Evolutionary conservation across 2,888 invertebrate genomes (phyloP), one percentile per base, ranked within the genome.

Genomic region (Drosophila prolongata): DNA sequence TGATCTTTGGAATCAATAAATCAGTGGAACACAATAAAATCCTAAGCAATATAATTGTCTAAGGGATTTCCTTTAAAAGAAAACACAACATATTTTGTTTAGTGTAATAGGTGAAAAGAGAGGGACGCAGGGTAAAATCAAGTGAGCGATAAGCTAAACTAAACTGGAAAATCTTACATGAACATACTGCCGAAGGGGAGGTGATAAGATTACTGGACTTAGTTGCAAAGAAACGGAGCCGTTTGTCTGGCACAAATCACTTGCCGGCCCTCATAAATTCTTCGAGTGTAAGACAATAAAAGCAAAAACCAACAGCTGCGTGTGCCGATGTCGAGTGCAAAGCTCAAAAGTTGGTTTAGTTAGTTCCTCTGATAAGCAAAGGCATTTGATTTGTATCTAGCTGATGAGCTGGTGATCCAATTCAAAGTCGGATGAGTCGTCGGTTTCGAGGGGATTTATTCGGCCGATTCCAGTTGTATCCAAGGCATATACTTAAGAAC

Each of bases 111-210:
- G 2, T 27, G 16, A 30, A 13, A 9, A 16, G 9, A 37, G 56
- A 57, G 53, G n/a, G n/a, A 19, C 30, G 24, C 8, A 19, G 44
- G 66, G 49, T 75, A 64, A 65, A 60, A 52, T 64, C 40, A 35
- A 38, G 38, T 38, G 9, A 54, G 55, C 65, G 66, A 66, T 66
- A 66, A 66, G 66, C 66, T 35, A 24, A n/a, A 65, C 40, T n/a
- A 64, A 55, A 67, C 61, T 76, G 61, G 54, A 76, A 75, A 80
- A 78, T 83, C 71, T 76, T 62, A 78, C 78, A 80, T 61, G 68
- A 68, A 50, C 76, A 64, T 10, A 62, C 46, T 58, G 19, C 38
- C 37, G 9, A 65, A 64, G 64, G 34, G 53, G 38, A 8, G 38
- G 11, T 46, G 84, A 80, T 80, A 75, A 80, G 80, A 80, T 84